Percentiles rank a stretch among this genome's conserved stretches.
These are phyloP conservation scores for Epinephelus cyanopodus DNA, from an alignment of 2,113 vertebrate genomes.

Conservation along the genomic window DNA sequence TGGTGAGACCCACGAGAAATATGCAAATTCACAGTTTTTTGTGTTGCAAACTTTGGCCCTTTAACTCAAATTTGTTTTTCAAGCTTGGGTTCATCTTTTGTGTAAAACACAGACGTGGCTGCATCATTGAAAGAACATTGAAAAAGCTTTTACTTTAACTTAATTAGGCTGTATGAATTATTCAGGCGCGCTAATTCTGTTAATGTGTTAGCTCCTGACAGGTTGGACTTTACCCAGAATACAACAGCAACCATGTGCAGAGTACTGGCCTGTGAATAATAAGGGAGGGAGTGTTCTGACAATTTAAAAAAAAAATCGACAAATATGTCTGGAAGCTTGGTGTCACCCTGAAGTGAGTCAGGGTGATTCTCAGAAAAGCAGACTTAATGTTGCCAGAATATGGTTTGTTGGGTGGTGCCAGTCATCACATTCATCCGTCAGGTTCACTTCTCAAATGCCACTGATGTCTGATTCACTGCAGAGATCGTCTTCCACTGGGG, in stretches of 20 bases:
- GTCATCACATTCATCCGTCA: slow-evolving; percentile 29
- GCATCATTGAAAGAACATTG: neutral
- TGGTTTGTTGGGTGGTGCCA: slow-evolving; percentile 16
- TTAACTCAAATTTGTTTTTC: neutral
- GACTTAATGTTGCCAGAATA: slow-evolving; percentile 32
- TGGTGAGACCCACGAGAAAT: neutral
- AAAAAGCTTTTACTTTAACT: neutral
- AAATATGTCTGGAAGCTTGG: neutral
- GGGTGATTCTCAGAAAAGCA: slow-evolving; percentile 18
- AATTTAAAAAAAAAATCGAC: neutral
- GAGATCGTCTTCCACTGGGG: slow-evolving; percentile 26
- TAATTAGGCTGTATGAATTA: neutral
- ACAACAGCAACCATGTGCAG: neutral
- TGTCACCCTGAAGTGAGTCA: slow-evolving; percentile 40
- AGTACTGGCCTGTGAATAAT: neutral
- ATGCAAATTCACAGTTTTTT: neutral
- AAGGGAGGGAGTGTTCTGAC: neutral
- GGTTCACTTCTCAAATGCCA: neutral
- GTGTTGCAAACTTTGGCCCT: neutral
- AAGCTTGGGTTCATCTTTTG: neutral
- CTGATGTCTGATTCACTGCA: slow-evolving; percentile 45
- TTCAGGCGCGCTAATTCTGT: neutral
- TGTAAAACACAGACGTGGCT: neutral
- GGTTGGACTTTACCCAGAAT: neutral
- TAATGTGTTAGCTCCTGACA: neutral